Percentiles rank a stretch among this genome's conserved stretches.
These are phyloP conservation scores for Chloropsis cyanopogon DNA, from an alignment of 2,113 vertebrate species.

Conservation along the genomic window DNA sequence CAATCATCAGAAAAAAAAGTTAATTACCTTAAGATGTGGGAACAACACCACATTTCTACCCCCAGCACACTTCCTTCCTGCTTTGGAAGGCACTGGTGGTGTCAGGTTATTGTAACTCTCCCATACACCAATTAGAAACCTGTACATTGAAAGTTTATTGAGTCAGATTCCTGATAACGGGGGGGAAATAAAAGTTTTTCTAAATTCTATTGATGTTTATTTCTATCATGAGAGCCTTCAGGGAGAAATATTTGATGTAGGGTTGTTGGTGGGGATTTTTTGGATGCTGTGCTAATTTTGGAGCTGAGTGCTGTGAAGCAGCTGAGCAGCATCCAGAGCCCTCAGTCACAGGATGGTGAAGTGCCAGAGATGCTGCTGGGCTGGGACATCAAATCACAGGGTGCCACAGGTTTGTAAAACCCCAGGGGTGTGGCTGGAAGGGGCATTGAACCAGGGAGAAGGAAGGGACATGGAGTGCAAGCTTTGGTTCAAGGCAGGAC, in stretches of 20 bases:
- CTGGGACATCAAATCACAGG: neutral
- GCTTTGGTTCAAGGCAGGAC: neutral
- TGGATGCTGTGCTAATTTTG: neutral
- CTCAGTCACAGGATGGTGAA: neutral
- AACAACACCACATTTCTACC: accelerated
- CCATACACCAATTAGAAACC: neutral
- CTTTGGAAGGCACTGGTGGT: neutral
- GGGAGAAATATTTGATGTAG: neutral
- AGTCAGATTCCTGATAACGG: neutral
- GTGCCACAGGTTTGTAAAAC: neutral
- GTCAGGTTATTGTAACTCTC: neutral
- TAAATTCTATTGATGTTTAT: neutral
- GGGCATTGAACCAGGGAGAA: neutral
- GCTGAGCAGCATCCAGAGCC: neutral
- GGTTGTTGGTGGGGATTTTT: neutral
- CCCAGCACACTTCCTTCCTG: neutral
- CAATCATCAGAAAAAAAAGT: neutral
- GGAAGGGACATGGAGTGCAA: neutral
- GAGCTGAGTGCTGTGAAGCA: neutral
- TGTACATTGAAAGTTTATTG: neutral
- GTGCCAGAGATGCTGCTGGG: neutral
- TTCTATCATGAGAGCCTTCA: neutral
- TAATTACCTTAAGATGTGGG: neutral
- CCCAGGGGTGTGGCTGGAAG: neutral
- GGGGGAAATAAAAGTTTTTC: neutral